Conservation (phyloP, 2,797 vertebrate genomes). For the Phalanger gymnotis region DNA sequence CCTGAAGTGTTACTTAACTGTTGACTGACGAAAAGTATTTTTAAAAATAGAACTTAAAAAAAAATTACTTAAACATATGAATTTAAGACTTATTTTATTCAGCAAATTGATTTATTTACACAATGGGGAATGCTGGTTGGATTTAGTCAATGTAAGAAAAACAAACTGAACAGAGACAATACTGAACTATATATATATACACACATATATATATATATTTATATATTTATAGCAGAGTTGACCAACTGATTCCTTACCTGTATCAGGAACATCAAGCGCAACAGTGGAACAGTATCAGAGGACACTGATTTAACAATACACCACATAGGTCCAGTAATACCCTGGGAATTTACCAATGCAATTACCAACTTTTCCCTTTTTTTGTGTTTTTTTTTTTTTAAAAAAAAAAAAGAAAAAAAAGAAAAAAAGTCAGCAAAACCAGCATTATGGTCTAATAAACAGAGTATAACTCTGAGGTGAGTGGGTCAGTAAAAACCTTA, state of each 20-base stretch:
- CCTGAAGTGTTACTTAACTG: conserved; percentile 65
- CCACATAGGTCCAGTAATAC: conserved; percentile 85
- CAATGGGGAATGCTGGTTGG: conserved; percentile 87
- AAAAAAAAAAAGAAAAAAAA: conserved; percentile 73
- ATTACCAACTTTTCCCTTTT: conserved; percentile 83
- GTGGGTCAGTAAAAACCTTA: conserved; percentile 86
- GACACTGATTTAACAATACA: conserved; percentile 86
- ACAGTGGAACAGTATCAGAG: conserved; percentile 84
- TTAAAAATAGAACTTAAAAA: conserved; percentile 84
- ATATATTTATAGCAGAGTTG: conserved; percentile 80
- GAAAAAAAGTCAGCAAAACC: conserved; percentile 85
- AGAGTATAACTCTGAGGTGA: conserved; percentile 84
- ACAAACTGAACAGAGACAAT: conserved; percentile 85
- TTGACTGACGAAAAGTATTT: conserved; percentile 79
- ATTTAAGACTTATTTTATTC: conserved; percentile 97
- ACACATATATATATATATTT: conserved; percentile 45
- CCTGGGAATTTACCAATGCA: conserved; percentile 83
- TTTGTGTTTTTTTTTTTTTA: conserved; percentile 8
- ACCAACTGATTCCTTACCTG: conserved; percentile 93
- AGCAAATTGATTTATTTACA: conserved; percentile 93
- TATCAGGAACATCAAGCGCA: conserved; percentile 90
- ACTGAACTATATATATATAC: conserved; percentile 81
- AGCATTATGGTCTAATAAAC: conserved; percentile 83
- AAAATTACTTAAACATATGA: conserved; percentile 89
- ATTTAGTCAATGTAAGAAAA: conserved; percentile 86